These are phyloP conservation scores for Conops quadrifasciatus DNA, from an alignment of 2,888 invertebrate species.

Conservation along the genomic window DNA sequence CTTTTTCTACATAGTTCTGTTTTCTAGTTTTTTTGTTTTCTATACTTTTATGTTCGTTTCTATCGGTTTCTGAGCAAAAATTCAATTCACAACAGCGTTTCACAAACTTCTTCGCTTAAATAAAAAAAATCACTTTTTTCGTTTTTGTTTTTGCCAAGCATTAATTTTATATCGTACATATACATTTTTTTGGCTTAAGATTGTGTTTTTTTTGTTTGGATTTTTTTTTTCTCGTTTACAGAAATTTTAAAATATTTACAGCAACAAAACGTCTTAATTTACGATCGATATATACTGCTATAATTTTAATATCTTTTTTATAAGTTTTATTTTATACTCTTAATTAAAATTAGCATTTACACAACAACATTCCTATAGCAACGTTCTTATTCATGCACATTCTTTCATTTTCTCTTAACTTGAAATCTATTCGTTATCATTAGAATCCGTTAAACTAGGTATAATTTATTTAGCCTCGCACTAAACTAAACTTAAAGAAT, in stretches of 20 bases:
- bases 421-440: neutral
- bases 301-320: slow-evolving; percentile 24
- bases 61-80: slow-evolving; percentile 1
- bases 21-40: slow-evolving; percentile 13
- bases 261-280: slow-evolving; percentile 13
- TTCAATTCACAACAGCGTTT: slow-evolving; percentile 4
- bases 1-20: slow-evolving; percentile 8
- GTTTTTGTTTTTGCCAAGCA: neutral
- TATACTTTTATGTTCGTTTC: slow-evolving; percentile 16
- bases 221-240: slow-evolving; percentile 2
- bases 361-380: slow-evolving; percentile 2
- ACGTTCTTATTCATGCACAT: neutral
- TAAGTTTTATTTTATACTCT: slow-evolving; percentile 25
- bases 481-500: slow-evolving; percentile 65
- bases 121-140: slow-evolving; percentile 3
- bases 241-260: slow-evolving; percentile 20
- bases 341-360: slow-evolving; percentile 27
- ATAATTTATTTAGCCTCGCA: slow-evolving; percentile 59
- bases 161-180: neutral
- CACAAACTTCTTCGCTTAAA: slow-evolving; percentile 12
- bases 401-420: neutral
- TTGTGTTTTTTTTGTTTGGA: neutral
- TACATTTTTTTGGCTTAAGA: neutral
- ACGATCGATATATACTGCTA: too few species aligned
- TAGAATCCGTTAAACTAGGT: slow-evolving; percentile 13